Percentiles rank a stretch among this genome's conserved stretches.
These are phyloP conservation scores for Takifugu ocellatus DNA, from an alignment of 2,797 vertebrate species.

Conservation along the genomic window DNA sequence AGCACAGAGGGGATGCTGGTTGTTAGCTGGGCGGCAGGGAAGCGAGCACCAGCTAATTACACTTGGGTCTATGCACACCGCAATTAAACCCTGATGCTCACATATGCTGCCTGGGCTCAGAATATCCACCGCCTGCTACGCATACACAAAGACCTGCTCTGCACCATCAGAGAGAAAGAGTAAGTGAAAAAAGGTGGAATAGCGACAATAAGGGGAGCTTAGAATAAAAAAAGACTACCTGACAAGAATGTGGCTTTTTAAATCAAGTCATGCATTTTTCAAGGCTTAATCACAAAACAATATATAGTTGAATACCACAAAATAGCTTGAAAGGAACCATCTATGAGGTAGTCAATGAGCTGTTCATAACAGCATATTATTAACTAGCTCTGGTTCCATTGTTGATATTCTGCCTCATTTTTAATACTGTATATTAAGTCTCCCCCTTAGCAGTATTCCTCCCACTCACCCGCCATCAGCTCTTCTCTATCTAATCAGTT, in stretches of 20 bases:
- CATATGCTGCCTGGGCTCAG: slow-evolving; percentile 53
- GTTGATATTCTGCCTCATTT: not conserved
- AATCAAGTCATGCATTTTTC: slow-evolving; percentile 53
- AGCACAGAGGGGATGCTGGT: slow-evolving; percentile 71
- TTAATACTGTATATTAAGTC: slow-evolving; percentile 10
- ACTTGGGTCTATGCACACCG: slow-evolving; percentile 73
- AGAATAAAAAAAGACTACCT: slow-evolving; percentile 8
- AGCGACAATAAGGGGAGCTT: slow-evolving; percentile 28
- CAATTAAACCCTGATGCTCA: slow-evolving; percentile 73
- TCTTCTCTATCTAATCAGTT: slow-evolving; percentile 52
- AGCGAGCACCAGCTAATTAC: slow-evolving; percentile 74
- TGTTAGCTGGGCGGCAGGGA: slow-evolving; percentile 73
- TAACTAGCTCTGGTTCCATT: not conserved
- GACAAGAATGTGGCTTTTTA: slow-evolving; percentile 50
- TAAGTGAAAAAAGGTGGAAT: slow-evolving; percentile 47
- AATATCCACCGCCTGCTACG: slow-evolving; percentile 58
- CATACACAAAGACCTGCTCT: slow-evolving; percentile 31
- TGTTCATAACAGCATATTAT: slow-evolving; percentile 7
- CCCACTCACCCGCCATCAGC: slow-evolving; percentile 27
- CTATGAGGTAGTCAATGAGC: slow-evolving; percentile 20
- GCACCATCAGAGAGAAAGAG: slow-evolving; percentile 60
- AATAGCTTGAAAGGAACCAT: too few species aligned
- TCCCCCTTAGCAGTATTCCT: slow-evolving; percentile 20
- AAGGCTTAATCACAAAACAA: slow-evolving; percentile 12
- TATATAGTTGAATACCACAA: too few species aligned